Evolutionary conservation across 1,140 invertebrate genomes (phyloP), one percentile per base, ranked within the genome.

Genomic region (Drepana arcuata): DNA sequence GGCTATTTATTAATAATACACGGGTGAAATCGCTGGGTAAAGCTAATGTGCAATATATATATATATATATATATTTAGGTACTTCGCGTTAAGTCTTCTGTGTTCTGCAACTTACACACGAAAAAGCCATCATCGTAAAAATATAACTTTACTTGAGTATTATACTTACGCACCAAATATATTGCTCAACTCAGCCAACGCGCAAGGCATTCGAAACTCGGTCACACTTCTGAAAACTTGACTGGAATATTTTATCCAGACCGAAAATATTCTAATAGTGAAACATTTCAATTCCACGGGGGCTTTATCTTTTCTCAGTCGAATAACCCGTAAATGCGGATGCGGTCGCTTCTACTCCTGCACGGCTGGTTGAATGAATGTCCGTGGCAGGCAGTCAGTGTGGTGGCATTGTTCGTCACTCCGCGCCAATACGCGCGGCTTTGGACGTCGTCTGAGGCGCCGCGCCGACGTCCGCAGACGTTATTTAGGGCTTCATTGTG

Each of bases 401-500:
- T 7, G 21, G 45, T 18, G 14, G 60, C 46, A 78, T 78, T 78
- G 73, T 78, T 50, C 50, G 70, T 78, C 74, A 79, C 43, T 79
- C 65, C 32, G 24, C n/a, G 30, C 26, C 18, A 25, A 42, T 34
- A 40, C 44, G 49, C 57, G 48, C 49, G 38, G 37, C 47, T 38
- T 34, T 28, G 30, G 50, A 55, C 56, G 64, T 69, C 71, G 34
- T 50, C 59, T 62, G 47, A 68, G 72, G 74, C 70, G 74, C 70
- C 71, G 55, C 42, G 34, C 57, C 48, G 65, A 71, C 68, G 57
- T 66, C 65, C 58, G 14, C 41, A 27, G 37, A 58, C 43, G 68
- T 79, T 75, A 79, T 79, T 79, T 79, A 79, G 48, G 43, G 68
- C 70, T 57, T 74, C 65, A 79, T 79, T 79, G 74, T 75, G 61